phyloP scores from a whole-genome alignment of 2,113 vertebrate genomes.

The Buteo buteo region DNA sequence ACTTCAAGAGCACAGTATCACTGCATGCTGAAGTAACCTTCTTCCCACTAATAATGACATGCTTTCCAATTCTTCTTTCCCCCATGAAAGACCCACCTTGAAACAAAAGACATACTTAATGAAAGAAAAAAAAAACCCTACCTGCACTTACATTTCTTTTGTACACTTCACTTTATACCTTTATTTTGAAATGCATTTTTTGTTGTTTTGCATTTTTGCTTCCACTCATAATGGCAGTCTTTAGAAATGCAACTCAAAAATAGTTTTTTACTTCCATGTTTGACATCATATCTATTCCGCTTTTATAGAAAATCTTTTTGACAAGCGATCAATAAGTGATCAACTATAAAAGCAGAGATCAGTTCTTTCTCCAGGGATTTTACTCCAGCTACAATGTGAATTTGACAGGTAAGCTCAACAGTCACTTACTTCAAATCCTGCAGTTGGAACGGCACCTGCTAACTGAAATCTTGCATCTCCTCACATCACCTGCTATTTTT shows the following conservation, averaged over 20 bases:
- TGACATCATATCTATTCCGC: not conserved
- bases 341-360: not conserved
- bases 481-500: slow-evolving; percentile 8
- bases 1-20: not conserved
- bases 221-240: not conserved
- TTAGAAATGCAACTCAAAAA: not conserved
- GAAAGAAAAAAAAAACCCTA: not conserved
- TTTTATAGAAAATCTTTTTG: not conserved
- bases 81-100: not conserved
- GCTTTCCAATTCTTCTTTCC: not conserved
- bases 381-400: not conserved
- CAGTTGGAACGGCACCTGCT: not conserved
- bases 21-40: not conserved
- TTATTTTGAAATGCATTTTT: not conserved
- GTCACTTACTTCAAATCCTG: not conserved
- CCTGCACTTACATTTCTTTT: not conserved
- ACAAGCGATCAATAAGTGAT: not conserved
- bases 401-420: not conserved
- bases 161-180: not conserved
- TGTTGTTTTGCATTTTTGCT: not conserved
- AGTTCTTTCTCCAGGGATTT: not conserved
- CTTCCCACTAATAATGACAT: not conserved
- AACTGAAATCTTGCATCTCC: not conserved
- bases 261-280: not conserved
- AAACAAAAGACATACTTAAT: not conserved